These are phyloP conservation scores for Elymnias hypermnestra DNA, from an alignment of 1,140 invertebrate genomes.

Conservation along the genomic window DNA sequence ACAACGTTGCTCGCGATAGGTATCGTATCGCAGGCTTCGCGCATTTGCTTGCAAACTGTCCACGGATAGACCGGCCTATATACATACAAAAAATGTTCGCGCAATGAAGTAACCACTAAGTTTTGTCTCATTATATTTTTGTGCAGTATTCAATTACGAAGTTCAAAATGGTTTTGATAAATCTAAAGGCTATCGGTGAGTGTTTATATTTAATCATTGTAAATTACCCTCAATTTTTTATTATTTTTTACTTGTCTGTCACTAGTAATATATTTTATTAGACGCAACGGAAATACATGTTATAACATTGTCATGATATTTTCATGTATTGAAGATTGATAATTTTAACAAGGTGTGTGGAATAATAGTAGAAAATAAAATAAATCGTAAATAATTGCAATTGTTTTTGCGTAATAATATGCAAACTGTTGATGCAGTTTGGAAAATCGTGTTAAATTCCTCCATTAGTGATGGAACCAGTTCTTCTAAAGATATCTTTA, in stretches of 20 bases:
- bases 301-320: no score
- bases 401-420: no score
- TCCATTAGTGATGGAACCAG: no score
- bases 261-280: no score
- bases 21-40: neutral
- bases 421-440: no score
- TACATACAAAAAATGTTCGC: conserved; percentile 5
- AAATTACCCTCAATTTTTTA: conserved; percentile 2
- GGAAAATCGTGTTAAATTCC: no score
- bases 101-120: conserved; percentile 11
- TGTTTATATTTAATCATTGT: conserved; percentile 22
- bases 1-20: neutral
- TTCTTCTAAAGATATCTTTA: neutral
- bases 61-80: neutral
- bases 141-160: neutral
- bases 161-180: conserved; percentile 44
- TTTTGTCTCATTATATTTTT: neutral
- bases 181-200: conserved; percentile 49
- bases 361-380: no score
- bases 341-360: no score
- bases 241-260: no score
- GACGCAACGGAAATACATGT: no score
- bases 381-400: no score
- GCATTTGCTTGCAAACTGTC: neutral
- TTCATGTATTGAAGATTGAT: no score